Evolutionary conservation across 1,140 invertebrate species (phyloP).

Genomic region (Drosophila kanapiae): DNA sequence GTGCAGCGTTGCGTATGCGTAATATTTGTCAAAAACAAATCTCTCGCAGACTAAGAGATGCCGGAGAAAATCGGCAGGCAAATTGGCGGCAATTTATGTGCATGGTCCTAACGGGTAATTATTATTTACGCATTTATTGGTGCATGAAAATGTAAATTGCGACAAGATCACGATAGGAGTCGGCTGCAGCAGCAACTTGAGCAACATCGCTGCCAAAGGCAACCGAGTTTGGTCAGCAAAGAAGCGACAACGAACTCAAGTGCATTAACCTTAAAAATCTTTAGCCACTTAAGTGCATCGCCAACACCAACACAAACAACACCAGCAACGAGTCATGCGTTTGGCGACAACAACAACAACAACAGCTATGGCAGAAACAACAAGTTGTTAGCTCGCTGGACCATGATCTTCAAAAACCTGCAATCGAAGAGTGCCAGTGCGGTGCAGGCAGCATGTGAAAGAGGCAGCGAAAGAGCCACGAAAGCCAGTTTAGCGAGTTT

Average conservation of each 20-base stretch:
- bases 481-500: conserved; percentile 77
- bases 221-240: conserved; percentile 75
- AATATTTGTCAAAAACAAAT: conserved; percentile 67
- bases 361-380: conserved; percentile 46
- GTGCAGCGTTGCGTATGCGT: conserved; percentile 73
- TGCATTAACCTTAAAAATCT: conserved; percentile 82
- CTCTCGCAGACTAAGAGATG: conserved; percentile 23
- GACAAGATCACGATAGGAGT: conserved; percentile 58
- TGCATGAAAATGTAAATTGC: conserved; percentile 68
- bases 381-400: conserved; percentile 64
- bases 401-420: conserved; percentile 78
- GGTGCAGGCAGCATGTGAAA: conserved; percentile 47
- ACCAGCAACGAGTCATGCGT: conserved; percentile 49
- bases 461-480: conserved; percentile 50
- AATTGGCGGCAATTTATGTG: conserved; percentile 52
- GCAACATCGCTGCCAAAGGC: conserved; percentile 10
- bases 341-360: conserved; percentile 70
- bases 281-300: conserved; percentile 70
- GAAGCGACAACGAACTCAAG: conserved; percentile 81
- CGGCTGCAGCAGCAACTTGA: not conserved
- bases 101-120: conserved; percentile 55
- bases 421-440: conserved; percentile 63
- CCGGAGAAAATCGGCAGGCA: conserved; percentile 52
- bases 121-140: conserved; percentile 72
- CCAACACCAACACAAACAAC: conserved; percentile 49